Conservation (phyloP, 2,797 vertebrate genomes). For the Bufotes viridis region DNA sequence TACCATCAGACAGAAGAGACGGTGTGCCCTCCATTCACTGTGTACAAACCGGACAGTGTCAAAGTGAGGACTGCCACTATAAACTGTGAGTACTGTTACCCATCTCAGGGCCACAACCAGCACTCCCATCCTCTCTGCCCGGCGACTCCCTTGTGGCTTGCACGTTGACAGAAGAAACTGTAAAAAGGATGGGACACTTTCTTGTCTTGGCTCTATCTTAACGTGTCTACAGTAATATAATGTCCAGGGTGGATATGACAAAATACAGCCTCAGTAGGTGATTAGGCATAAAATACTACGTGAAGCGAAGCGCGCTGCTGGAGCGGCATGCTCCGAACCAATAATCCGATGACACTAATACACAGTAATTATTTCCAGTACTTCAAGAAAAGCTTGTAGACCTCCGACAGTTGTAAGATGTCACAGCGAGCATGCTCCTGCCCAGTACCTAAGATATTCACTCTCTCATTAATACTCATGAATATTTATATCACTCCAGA, state of each 20-base stretch:
- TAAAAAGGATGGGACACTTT: neutral
- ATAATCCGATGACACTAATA: neutral
- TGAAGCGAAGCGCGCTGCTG: neutral
- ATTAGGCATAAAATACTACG: neutral
- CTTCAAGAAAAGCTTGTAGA: neutral
- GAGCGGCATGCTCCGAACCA: neutral
- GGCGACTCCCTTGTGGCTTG: no score
- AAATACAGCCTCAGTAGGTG: neutral
- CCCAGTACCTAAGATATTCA: neutral
- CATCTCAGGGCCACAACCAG: no score
- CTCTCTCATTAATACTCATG: neutral
- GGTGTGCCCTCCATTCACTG: no score
- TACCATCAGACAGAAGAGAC: no score
- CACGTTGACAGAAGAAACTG: no score
- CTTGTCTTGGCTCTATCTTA: neutral
- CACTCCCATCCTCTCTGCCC: no score
- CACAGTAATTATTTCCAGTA: slow-evolving; percentile 7
- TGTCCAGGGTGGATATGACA: neutral
- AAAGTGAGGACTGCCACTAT: no score
- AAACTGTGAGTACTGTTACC: no score
- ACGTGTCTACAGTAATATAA: neutral
- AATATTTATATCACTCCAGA: neutral
- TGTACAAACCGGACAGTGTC: no score
- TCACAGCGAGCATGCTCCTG: neutral
- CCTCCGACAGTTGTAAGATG: neutral